Evolutionary conservation across 2,888 invertebrate species (phyloP).

Genomic region (Unio delphinus): DNA sequence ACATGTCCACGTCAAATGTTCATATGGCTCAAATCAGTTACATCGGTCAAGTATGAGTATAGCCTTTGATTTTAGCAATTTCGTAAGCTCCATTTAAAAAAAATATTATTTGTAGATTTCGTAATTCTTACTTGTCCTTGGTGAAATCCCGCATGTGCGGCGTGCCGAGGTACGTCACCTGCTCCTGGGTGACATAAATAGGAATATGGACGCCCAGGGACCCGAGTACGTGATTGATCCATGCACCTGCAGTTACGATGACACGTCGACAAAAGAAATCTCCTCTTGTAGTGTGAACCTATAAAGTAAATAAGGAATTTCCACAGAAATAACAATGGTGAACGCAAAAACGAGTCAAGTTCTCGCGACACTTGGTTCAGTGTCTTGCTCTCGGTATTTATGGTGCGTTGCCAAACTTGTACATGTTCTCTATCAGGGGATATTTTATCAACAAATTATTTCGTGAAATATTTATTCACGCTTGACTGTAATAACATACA

Average conservation of each 20-base stretch:
- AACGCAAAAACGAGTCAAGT: too few relatives aligned
- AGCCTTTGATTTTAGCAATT: too few relatives aligned
- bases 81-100: too few relatives aligned
- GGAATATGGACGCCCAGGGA: conserved; percentile 65
- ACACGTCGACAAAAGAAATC: conserved; percentile 57
- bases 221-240: conserved; percentile 67
- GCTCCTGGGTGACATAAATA: conserved; percentile 67
- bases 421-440: too few relatives aligned
- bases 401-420: too few relatives aligned
- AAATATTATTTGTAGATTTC: not conserved
- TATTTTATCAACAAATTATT: too few relatives aligned
- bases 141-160: conserved; percentile 63
- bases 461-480: too few relatives aligned
- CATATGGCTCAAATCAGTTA: not conserved
- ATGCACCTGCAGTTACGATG: conserved; percentile 66
- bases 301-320: not conserved
- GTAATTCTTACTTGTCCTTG: conserved; percentile 57
- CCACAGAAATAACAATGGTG: too few relatives aligned
- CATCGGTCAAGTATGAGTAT: too few relatives aligned
- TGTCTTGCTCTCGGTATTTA: too few relatives aligned
- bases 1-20: not conserved
- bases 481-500: too few relatives aligned
- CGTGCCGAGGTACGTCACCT: conserved; percentile 66
- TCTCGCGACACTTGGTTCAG: too few relatives aligned
- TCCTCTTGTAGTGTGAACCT: conserved; percentile 63